A percentile compares a stretch with the other conserved stretches of the same genome.
Conservation (phyloP, 1,140 invertebrate species). For the Anadara kagoshimensis region DNA sequence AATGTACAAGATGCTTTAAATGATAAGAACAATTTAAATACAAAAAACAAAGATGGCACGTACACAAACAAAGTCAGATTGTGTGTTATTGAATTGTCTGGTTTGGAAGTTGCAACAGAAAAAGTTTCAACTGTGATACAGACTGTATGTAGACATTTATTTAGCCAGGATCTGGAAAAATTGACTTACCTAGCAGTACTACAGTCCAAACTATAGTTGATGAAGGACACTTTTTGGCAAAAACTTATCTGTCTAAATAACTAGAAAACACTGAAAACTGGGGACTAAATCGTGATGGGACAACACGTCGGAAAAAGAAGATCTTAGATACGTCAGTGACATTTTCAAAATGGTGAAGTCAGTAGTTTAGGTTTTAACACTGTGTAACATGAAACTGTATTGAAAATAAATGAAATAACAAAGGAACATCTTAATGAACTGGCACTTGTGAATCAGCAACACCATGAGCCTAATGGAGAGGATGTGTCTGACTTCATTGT, state of each 20-base stretch:
- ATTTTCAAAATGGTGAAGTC: conserved; percentile 22
- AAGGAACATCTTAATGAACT: conserved; percentile 18
- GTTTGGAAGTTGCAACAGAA: conserved; percentile 43
- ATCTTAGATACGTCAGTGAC: conserved; percentile 35
- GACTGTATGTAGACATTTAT: conserved; percentile 26
- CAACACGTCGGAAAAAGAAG: conserved; percentile 28
- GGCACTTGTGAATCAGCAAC: neutral
- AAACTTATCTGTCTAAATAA: conserved; percentile 32
- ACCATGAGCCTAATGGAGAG: too few species aligned
- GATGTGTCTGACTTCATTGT: neutral
- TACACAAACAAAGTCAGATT: conserved; percentile 27
- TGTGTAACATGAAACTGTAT: conserved; percentile 17
- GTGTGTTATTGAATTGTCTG: conserved; percentile 40
- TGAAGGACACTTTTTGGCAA: conserved; percentile 39
- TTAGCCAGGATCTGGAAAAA: conserved; percentile 17
- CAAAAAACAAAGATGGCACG: conserved; percentile 15
- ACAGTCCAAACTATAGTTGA: conserved; percentile 35
- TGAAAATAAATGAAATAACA: neutral
- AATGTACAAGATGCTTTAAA: conserved; percentile 1
- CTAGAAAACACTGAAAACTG: conserved; percentile 13
- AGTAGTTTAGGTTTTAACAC: conserved; percentile 27
- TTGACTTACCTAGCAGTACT: neutral
- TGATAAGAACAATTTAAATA: neutral
- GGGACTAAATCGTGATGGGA: conserved; percentile 31
- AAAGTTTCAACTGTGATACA: conserved; percentile 40